These are phyloP conservation scores for Xiphorhynchus erythropygius DNA, from an alignment of 2,797 vertebrate species.

Conservation along the genomic window DNA sequence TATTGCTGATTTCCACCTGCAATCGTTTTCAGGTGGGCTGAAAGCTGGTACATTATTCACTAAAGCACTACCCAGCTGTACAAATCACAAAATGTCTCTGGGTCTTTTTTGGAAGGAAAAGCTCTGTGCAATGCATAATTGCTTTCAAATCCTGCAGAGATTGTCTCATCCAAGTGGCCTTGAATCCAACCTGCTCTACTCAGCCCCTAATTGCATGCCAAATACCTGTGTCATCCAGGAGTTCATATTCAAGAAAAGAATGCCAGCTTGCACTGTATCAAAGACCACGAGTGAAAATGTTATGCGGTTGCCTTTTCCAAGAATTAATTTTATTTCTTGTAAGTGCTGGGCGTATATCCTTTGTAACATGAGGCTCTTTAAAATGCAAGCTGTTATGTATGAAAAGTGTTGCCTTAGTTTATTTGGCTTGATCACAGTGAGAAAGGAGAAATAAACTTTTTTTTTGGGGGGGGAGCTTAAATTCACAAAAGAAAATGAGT, in stretches of 20 bases:
- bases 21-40: not conserved
- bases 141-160: not conserved
- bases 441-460: not conserved
- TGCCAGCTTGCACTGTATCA: not conserved
- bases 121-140: not conserved
- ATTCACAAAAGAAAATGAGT: not conserved
- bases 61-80: not conserved
- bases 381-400: not conserved
- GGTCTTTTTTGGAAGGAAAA: not conserved
- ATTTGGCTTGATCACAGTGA: not conserved
- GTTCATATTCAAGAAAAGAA: not conserved
- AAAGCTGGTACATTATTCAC: not conserved
- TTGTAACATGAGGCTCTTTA: not conserved
- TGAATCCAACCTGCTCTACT: not conserved
- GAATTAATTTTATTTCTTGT: not conserved
- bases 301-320: not conserved
- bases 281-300: not conserved
- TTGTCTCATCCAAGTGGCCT: not conserved
- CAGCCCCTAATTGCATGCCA: not conserved
- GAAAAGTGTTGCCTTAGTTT: not conserved
- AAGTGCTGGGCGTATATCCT: not conserved
- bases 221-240: not conserved
- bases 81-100: not conserved
- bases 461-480: not conserved
- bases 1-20: not conserved